Conservation (phyloP, 2,888 invertebrate genomes). For the Trachelus iudaicus region DNA sequence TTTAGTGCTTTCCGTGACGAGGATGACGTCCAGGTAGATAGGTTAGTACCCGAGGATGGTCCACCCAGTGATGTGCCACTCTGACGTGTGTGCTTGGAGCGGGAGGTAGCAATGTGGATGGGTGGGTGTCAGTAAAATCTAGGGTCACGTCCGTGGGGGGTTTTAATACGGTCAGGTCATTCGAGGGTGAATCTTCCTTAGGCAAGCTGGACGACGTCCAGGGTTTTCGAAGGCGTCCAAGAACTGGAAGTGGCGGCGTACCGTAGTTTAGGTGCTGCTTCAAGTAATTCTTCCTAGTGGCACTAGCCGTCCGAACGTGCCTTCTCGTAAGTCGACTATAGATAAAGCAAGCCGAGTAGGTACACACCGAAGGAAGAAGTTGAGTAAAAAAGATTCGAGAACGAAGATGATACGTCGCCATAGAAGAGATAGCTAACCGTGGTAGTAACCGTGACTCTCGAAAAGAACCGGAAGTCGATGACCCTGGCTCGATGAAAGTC, state of each 20-base stretch:
- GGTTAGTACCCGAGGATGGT: no score
- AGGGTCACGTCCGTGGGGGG: conserved; percentile 35
- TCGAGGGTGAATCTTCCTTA: conserved; percentile 27
- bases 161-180: conserved; percentile 44
- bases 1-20: no score
- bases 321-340: conserved; percentile 52
- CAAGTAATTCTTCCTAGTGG: no score
- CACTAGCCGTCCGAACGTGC: conserved; percentile 46
- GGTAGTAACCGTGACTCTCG: not conserved
- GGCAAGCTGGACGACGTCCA: conserved; percentile 49
- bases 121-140: conserved; percentile 31
- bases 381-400: conserved; percentile 19
- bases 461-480: not conserved
- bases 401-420: conserved; percentile 49
- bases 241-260: no score
- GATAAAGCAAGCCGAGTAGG: conserved; percentile 33
- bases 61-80: no score
- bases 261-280: no score
- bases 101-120: conserved; percentile 7
- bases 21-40: no score
- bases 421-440: conserved; percentile 7
- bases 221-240: conserved; percentile 10
- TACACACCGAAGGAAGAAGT: conserved; percentile 4
- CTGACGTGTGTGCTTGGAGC: not conserved
- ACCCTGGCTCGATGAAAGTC: no score